Evolutionary conservation across 2,888 invertebrate species (phyloP), one percentile per base, ranked within the genome.

Genomic region (Calameuta idolon): DNA sequence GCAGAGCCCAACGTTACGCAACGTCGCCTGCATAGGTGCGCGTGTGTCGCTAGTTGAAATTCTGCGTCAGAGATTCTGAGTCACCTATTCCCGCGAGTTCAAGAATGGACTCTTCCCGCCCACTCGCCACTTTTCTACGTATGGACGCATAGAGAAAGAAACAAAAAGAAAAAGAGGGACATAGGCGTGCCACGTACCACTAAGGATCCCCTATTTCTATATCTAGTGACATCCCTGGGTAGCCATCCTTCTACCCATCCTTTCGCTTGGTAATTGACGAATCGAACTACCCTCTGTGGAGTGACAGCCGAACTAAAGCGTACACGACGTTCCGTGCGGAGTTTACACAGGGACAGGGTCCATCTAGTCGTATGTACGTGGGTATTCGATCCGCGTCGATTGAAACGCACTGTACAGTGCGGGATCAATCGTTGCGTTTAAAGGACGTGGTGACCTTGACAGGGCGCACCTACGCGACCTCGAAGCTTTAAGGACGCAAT

Each of bases 371-470:
- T 23, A 23, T 23, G 23, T 55, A 55, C 9, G 2, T 23, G 9
- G 2, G 12, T 4, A 15, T 4, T 37, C 15, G 23, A 23, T 23
- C 55, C 23, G 23, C 23, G 55, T 55, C 2, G 55, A 23, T 9
- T 55, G 55, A 55, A 55, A 55, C 55, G 55, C 2, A 55, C 55
- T 23, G 55, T 55, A 55, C 23, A 23, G 23, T 55, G 55, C 55
- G 55, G 9, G 55, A 15, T 83, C 83, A 83, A 82, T 82, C 83
- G 76, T 82, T 80, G 79, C 81, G 81, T 83, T 83, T 81, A 81
- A 83, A 83, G 81, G 81, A 77, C 79, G 73, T 77, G 77, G 74
- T 80, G 84, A 83, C 83, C 84, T 83, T 83, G 83, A 78, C 75
- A 77, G 79, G 71, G 55, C 55, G 55, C 55, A 55, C 23, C 55